A percentile compares a stretch with the other conserved stretches of the same genome.
Evolutionary conservation across 2,888 invertebrate species (phyloP).

Genomic region (Tupiocoris notatus): DNA sequence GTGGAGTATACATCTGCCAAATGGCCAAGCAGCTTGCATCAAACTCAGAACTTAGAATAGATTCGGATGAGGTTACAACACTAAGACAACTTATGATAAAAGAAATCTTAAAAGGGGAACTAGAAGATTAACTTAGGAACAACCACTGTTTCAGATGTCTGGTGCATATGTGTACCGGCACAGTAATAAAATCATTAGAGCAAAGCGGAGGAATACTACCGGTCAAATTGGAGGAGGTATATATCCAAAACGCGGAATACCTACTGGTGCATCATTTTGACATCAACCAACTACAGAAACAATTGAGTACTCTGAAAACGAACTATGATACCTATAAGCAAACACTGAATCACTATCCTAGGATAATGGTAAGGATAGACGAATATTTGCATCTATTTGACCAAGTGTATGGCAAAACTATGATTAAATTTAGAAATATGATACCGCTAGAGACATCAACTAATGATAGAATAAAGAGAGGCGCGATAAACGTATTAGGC

Average conservation of each 20-base stretch:
- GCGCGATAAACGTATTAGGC: slow-evolving; percentile 15
- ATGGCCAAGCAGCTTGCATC: not conserved
- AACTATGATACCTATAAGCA: no score
- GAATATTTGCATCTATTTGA: no score
- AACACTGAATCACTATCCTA: no score
- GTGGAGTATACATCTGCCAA: not conserved
- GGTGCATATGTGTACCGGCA: not conserved
- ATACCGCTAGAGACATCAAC: no score
- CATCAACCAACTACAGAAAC: not conserved
- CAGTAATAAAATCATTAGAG: not conserved
- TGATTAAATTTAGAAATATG: no score
- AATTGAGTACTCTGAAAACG: not conserved
- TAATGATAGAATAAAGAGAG: slow-evolving; percentile 1
- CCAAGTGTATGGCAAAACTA: no score
- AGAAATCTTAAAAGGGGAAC: no score
- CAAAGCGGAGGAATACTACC: not conserved
- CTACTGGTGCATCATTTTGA: not conserved
- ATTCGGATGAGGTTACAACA: not conserved
- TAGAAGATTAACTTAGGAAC: no score
- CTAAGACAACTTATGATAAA: no score
- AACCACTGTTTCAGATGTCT: no score
- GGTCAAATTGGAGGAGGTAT: not conserved
- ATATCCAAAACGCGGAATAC: not conserved
- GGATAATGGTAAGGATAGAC: no score
- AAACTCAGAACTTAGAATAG: not conserved